Evolutionary conservation across 1,140 invertebrate species (phyloP), one percentile per base, ranked within the genome.

Genomic region (Rhysida immarginata): DNA sequence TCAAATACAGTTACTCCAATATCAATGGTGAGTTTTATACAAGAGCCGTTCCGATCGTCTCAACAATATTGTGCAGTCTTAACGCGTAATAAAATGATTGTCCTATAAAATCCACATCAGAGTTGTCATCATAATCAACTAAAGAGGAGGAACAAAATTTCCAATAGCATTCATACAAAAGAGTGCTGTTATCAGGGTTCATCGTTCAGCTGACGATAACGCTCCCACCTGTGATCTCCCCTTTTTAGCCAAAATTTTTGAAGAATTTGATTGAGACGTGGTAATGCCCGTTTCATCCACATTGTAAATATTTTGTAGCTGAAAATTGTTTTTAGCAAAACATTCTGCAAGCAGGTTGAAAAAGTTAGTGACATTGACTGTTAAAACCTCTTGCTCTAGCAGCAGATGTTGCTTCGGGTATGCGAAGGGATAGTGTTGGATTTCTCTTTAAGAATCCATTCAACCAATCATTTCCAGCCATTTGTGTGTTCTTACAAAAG

Each of bases 201-300:
- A 23, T 57, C 57, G n/a, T 58, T 56, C 53, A 11, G 54, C 23
- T 20, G 43, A 1, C 2, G 54, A 41, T 27, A 58, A 2, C 1
- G 44, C 53, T 2, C 29, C 53, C 2, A 58, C 26, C 24, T 58
- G 53, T 8, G 21, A n/a, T 26, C 56, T 58, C 14, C 57, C 21
- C 46, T 50, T 58, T 41, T 3, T 26, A 1, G n/a, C 26, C 27
- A 58, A 21, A 18, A 59, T 43, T 1, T 48, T 3, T 26, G 58
- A 21, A 2, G 26, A 2, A 24, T 57, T 60, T 21, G 35, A 52
- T 27, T 53, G 59, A n/a, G 61, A 56, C 2, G 52, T 51, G 2
- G 56, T 53, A 1, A 61, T 41, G 2, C 61, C 61, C 2, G 59
- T 56, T 48, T 62, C 61, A 23, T 62, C 59, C 0, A 58, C 56